A percentile compares a stretch with the other conserved stretches of the same genome.
Conservation (phyloP, 2,888 invertebrate species). For the Drosophila longiperda region DNA sequence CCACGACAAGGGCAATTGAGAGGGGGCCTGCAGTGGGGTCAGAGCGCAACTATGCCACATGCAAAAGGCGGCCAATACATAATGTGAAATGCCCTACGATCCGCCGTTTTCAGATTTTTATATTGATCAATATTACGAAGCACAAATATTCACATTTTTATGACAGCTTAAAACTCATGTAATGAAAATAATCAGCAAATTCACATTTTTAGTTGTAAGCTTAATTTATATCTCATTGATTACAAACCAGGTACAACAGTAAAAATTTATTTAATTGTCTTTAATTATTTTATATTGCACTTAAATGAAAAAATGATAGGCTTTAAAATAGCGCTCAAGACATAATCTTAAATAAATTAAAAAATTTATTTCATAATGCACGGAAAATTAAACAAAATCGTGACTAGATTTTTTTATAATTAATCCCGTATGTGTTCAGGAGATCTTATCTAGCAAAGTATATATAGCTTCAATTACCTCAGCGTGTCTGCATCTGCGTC, state of each 20-base stretch:
- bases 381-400: not conserved
- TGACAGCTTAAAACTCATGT: not conserved
- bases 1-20: conserved; percentile 19
- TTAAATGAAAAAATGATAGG: not conserved
- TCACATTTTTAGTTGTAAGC: not conserved
- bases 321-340: no score
- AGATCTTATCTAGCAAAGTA: not conserved
- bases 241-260: not conserved
- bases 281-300: not conserved
- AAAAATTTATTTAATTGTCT: not conserved
- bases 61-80: conserved; percentile 64
- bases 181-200: not conserved
- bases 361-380: not conserved
- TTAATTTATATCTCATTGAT: not conserved
- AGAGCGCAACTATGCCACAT: conserved; percentile 26
- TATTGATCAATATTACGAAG: not conserved
- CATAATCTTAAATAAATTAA: not conserved
- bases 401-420: not conserved
- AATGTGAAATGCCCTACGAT: conserved; percentile 48
- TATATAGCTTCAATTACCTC: no score
- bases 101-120: not conserved
- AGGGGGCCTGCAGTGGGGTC: not conserved
- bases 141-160: not conserved
- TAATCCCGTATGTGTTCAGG: not conserved
- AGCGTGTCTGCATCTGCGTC: not conserved